Evolutionary conservation across 2,888 invertebrate species (phyloP).

Genomic region (Phyto melanocephala): DNA sequence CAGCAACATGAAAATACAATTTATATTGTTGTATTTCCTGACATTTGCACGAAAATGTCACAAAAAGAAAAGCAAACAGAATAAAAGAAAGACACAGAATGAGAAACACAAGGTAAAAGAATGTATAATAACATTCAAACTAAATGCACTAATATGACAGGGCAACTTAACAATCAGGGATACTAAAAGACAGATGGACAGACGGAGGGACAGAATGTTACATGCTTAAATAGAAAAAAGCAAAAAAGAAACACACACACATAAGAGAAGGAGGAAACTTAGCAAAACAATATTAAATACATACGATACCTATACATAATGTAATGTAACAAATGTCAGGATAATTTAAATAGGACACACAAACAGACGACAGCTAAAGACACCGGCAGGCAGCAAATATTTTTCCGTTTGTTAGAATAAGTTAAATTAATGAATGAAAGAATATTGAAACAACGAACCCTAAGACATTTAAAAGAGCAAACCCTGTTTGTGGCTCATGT

Average conservation of each 20-base stretch:
- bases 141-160: constrained; percentile 44
- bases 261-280: constrained; percentile 19
- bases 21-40: constrained; percentile 33
- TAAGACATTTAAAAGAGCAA: constrained; percentile 33
- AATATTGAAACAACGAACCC: constrained; percentile 25
- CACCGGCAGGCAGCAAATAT: constrained; percentile 12
- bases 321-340: constrained; percentile 50
- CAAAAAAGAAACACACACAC: background rate
- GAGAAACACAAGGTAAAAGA: constrained; percentile 4
- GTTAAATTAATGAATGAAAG: background rate
- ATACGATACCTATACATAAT: background rate
- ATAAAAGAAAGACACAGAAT: background rate
- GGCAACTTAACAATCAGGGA: constrained; percentile 2
- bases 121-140: constrained; percentile 28
- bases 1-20: background rate
- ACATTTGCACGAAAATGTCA: constrained; percentile 60
- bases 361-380: constrained; percentile 34
- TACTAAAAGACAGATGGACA: background rate
- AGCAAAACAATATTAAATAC: background rate
- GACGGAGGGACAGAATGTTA: background rate
- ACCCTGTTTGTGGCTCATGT: constrained; percentile 24
- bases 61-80: constrained; percentile 13
- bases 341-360: constrained; percentile 46
- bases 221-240: too few species aligned
- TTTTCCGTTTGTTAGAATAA: background rate